Percentiles rank a stretch among this genome's conserved stretches.
These are phyloP conservation scores for Hesperia comma DNA, from an alignment of 2,888 invertebrate genomes.

Conservation along the genomic window DNA sequence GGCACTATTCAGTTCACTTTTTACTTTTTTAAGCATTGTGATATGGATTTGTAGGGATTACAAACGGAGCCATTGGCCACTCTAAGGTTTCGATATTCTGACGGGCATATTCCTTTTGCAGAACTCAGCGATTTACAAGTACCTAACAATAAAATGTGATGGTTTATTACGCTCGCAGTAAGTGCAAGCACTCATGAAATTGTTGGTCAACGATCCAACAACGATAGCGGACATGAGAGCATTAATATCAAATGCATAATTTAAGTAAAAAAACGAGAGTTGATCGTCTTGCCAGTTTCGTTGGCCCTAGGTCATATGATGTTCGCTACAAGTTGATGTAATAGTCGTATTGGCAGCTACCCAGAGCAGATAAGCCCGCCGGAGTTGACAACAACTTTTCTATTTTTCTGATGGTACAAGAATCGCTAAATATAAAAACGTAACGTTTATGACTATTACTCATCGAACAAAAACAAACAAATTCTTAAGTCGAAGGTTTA, in stretches of 20 bases:
- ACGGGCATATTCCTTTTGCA: too few relatives aligned
- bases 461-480: neutral
- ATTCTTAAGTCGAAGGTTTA: neutral
- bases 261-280: neutral
- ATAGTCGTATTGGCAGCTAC: conserved; percentile 40
- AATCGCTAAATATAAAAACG: conserved; percentile 26
- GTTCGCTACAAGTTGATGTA: conserved; percentile 10
- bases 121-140: too few relatives aligned
- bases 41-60: too few relatives aligned
- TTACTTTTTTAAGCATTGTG: too few relatives aligned
- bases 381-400: conserved; percentile 35
- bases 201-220: too few relatives aligned
- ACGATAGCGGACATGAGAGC: too few relatives aligned
- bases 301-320: neutral
- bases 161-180: too few relatives aligned
- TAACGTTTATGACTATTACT: neutral
- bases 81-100: too few relatives aligned
- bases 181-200: too few relatives aligned
- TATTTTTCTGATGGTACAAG: conserved; percentile 13
- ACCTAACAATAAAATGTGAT: too few relatives aligned
- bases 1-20: too few relatives aligned
- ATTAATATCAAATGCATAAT: neutral
- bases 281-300: neutral
- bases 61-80: too few relatives aligned
- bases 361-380: conserved; percentile 41